Percentiles rank a stretch among this genome's conserved stretches.
Evolutionary conservation across 2,888 invertebrate genomes (phyloP).

Genomic region (Pocota personata): DNA sequence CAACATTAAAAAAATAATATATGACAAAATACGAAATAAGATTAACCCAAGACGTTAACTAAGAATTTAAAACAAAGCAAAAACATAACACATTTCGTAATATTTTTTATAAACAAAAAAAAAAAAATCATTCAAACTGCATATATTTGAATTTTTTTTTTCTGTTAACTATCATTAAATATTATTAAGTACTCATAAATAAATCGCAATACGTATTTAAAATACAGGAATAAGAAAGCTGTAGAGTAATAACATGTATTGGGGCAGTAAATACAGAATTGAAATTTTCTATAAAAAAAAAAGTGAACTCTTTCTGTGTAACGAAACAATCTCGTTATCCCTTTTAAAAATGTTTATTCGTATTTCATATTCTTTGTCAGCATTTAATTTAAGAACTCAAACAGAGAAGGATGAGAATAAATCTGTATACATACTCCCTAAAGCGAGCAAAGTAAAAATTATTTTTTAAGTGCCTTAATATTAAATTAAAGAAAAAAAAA

Average conservation of each 20-base stretch:
- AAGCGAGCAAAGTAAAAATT: constrained; percentile 12
- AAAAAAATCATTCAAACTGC: background rate
- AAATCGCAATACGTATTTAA: constrained; percentile 29
- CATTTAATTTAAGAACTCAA: constrained; percentile 2
- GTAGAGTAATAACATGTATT: background rate
- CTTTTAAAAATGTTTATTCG: background rate
- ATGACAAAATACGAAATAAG: background rate
- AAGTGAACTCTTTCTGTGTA: background rate
- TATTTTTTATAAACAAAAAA: background rate
- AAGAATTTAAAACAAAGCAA: background rate
- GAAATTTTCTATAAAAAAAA: background rate
- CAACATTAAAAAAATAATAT: background rate
- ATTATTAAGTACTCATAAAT: background rate
- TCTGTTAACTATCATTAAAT: background rate
- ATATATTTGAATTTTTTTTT: background rate
- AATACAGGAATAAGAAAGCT: background rate
- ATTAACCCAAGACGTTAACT: background rate
- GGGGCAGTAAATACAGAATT: background rate
- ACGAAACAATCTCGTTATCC: background rate
- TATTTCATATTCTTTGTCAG: background rate
- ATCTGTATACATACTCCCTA: background rate
- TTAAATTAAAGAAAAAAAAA: constrained; percentile 21
- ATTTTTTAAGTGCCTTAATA: constrained; percentile 65
- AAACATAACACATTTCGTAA: background rate
- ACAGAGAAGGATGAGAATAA: background rate